Evolutionary conservation across 35 echinoderm and acorn worm genomes (phyloP).

Genomic region (Apostichopus parvimensis): DNA sequence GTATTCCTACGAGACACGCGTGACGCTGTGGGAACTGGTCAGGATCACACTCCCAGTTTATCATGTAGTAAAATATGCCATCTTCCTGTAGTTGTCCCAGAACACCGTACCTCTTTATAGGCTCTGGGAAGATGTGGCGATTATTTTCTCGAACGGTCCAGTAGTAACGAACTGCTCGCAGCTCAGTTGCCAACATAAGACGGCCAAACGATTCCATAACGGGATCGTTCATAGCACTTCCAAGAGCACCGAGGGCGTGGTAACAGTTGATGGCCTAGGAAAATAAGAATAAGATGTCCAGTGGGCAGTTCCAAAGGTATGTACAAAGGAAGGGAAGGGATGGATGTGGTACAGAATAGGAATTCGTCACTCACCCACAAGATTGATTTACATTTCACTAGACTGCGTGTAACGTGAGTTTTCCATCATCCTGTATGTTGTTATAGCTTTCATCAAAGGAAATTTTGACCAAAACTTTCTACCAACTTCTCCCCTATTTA

Average conservation of each 20-base stretch:
- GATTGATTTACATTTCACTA: too few relatives aligned
- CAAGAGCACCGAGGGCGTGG: slow-evolving; percentile 79
- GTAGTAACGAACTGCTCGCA: slow-evolving; percentile 64
- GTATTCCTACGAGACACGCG: slow-evolving; percentile 85
- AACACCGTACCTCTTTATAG: slow-evolving; percentile 66
- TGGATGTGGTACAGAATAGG: too few relatives aligned
- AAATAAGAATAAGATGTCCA: too few relatives aligned
- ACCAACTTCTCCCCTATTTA: too few relatives aligned
- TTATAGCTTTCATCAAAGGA: too few relatives aligned
- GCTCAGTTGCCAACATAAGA: slow-evolving; percentile 73
- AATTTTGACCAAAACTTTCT: too few relatives aligned
- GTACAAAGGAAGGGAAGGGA: too few relatives aligned
- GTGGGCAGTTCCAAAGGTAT: too few relatives aligned
- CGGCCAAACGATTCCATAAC: slow-evolving; percentile 61
- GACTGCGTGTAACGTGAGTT: too few relatives aligned
- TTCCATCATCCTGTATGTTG: too few relatives aligned
- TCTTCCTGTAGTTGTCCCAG: slow-evolving; percentile 86
- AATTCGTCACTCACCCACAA: too few relatives aligned
- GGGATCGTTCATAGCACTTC: slow-evolving; percentile 63
- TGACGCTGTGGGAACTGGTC: slow-evolving; percentile 88
- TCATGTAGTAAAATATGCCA: slow-evolving; percentile 85
- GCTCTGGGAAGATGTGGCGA: slow-evolving; percentile 73
- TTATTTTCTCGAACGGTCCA: slow-evolving; percentile 77
- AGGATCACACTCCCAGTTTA: slow-evolving; percentile 81
- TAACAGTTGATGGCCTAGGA: slow-evolving; percentile 79